Evolutionary conservation across 2,888 invertebrate genomes (phyloP).

Genomic region (Hydrotaea cyrtoneurina): DNA sequence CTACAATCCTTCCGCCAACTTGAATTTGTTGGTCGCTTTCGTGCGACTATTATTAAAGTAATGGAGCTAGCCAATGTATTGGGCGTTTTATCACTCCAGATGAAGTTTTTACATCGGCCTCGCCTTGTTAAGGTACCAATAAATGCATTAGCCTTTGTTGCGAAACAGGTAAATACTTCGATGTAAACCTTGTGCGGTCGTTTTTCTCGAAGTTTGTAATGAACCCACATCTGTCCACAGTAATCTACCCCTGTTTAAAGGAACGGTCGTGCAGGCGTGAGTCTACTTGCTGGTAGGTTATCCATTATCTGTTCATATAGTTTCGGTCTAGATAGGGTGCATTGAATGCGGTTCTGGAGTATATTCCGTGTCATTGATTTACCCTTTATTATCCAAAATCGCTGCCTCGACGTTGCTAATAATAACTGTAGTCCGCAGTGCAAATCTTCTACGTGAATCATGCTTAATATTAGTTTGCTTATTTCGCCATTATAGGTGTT

Average conservation of each 20-base stretch:
- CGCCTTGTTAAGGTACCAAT: constrained; percentile 22
- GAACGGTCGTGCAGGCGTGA: constrained; percentile 42
- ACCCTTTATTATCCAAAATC: neutral
- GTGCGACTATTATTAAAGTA: neutral
- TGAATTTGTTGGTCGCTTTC: neutral
- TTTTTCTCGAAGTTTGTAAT: constrained; percentile 30
- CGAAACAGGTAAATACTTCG: constrained; percentile 38
- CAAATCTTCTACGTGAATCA: too few relatives aligned
- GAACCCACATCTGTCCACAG: constrained; percentile 58
- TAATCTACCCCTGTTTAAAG: constrained; percentile 65
- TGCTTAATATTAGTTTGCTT: too few relatives aligned
- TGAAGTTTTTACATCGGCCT: constrained; percentile 14
- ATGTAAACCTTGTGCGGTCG: constrained; percentile 34
- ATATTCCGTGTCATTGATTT: neutral
- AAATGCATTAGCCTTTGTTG: constrained; percentile 32
- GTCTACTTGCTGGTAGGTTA: constrained; percentile 38
- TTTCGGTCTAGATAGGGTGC: neutral
- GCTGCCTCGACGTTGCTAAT: neutral
- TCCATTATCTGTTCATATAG: constrained; percentile 13
- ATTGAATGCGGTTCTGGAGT: neutral
- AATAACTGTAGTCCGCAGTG: too few relatives aligned
- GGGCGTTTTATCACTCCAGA: neutral
- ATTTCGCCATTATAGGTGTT: too few relatives aligned
- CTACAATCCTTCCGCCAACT: too few relatives aligned
- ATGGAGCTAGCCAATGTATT: constrained; percentile 15